Evolutionary conservation across 1,140 invertebrate genomes (phyloP).

Genomic region (Olivierus martensii): DNA sequence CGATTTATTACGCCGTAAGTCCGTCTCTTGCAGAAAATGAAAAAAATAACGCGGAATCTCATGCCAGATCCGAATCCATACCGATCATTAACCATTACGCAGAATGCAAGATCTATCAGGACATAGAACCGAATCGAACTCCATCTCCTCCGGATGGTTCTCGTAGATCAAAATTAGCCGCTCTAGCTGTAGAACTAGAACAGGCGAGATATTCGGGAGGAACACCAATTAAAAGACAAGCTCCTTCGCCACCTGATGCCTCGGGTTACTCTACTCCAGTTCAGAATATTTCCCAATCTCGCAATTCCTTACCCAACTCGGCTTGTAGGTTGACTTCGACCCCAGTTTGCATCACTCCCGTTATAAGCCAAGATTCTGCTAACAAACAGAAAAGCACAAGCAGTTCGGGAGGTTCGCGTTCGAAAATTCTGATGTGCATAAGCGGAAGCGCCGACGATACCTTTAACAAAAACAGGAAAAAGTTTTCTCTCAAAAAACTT

Average conservation of each 20-base stretch:
- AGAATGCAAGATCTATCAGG: constrained; percentile 13
- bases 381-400: no score
- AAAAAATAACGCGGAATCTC: no score
- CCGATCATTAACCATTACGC: constrained; percentile 7
- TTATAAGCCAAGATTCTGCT: no score
- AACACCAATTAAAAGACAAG: constrained; percentile 6
- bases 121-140: background rate
- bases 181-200: constrained; percentile 13
- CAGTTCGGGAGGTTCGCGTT: no score
- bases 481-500: constrained; percentile 13
- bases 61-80: background rate
- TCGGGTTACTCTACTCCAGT: background rate
- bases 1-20: no score
- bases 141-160: background rate
- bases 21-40: no score
- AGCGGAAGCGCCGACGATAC: no score
- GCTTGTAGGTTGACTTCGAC: no score
- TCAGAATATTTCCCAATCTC: background rate
- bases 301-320: background rate
- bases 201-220: constrained; percentile 5
- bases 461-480: constrained; percentile 2
- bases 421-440: no score
- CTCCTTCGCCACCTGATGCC: constrained; percentile 10
- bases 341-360: no score
- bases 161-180: constrained; percentile 11